A percentile compares a stretch with the other conserved stretches of the same genome.
Evolutionary conservation across 2,797 vertebrate genomes (phyloP).

Genomic region (Protosalanx chinensis): DNA sequence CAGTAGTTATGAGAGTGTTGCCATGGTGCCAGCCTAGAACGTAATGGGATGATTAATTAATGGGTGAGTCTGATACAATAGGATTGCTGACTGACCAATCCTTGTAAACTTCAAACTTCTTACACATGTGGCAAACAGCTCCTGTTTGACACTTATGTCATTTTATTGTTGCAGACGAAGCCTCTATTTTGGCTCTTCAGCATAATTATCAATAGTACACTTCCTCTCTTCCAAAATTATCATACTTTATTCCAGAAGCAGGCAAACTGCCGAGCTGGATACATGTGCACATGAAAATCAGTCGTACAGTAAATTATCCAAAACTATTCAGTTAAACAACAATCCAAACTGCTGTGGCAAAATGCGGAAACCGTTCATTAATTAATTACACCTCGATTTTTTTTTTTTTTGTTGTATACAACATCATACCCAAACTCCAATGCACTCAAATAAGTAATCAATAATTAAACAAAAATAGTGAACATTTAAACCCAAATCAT

Average conservation of each 20-base stretch:
- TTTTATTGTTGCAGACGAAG: background rate
- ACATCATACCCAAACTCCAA: background rate
- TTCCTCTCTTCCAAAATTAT: no score
- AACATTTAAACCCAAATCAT: background rate
- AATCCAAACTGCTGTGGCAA: no score
- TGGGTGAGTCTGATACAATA: background rate
- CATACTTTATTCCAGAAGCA: background rate
- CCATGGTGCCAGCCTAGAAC: constrained; percentile 10
- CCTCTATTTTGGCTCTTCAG: background rate
- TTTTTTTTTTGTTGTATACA: background rate
- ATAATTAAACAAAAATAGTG: background rate
- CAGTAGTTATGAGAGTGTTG: background rate
- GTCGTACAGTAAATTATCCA: no score
- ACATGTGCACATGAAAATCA: no score
- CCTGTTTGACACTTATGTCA: background rate
- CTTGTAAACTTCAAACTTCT: background rate
- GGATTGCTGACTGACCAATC: background rate
- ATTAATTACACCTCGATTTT: no score
- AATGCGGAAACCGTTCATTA: no score
- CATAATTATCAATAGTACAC: background rate
- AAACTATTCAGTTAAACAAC: no score
- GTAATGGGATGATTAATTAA: constrained; percentile 11
- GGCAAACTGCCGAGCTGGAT: background rate
- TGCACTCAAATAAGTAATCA: background rate
- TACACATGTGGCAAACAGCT: background rate